A percentile compares a stretch with the other conserved stretches of the same genome.
Conservation (phyloP, 2,888 invertebrate species). For the Agonopterix subpropinquella region DNA sequence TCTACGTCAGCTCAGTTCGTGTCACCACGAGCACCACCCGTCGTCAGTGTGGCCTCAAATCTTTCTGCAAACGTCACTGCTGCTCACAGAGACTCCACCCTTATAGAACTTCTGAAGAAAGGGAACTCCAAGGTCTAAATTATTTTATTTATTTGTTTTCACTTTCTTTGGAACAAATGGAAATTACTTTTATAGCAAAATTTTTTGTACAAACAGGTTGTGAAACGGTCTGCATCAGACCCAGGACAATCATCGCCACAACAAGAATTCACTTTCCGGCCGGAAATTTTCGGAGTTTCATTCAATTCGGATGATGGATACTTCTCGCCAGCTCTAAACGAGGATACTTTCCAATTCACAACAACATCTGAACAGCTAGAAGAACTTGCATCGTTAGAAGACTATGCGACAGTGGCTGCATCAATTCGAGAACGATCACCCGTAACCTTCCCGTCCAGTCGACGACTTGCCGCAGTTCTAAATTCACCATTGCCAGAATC, state of each 20-base stretch:
- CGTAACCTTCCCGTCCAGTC: slow-evolving; percentile 79
- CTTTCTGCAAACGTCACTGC: slow-evolving; percentile 33
- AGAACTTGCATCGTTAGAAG: slow-evolving; percentile 77
- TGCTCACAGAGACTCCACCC: slow-evolving; percentile 82
- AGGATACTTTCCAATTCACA: slow-evolving; percentile 83
- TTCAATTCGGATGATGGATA: slow-evolving; percentile 80
- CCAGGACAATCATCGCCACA: slow-evolving; percentile 79
- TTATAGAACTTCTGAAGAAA: slow-evolving; percentile 86
- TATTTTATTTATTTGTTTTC: slow-evolving; percentile 4
- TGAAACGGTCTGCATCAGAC: slow-evolving; percentile 84
- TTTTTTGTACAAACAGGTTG: slow-evolving; percentile 56
- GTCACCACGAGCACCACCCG: slow-evolving; percentile 62
- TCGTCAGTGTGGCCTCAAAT: slow-evolving; percentile 50
- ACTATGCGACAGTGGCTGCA: slow-evolving; percentile 76
- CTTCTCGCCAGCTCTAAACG: slow-evolving; percentile 80
- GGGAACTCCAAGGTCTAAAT: slow-evolving; percentile 72
- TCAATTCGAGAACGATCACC: slow-evolving; percentile 75
- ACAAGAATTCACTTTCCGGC: slow-evolving; percentile 76
- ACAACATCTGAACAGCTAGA: slow-evolving; percentile 78
- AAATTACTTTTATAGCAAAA: slow-evolving; percentile 2
- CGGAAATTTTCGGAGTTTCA: slow-evolving; percentile 78
- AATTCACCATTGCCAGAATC: slow-evolving; percentile 88
- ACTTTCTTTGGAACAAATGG: slow-evolving; percentile 3
- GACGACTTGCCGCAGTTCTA: slow-evolving; percentile 84
- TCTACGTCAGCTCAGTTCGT: slow-evolving; percentile 66